These are phyloP conservation scores for Pachycephus smyrnensis DNA, from an alignment of 2,888 invertebrate genomes.

Conservation along the genomic window DNA sequence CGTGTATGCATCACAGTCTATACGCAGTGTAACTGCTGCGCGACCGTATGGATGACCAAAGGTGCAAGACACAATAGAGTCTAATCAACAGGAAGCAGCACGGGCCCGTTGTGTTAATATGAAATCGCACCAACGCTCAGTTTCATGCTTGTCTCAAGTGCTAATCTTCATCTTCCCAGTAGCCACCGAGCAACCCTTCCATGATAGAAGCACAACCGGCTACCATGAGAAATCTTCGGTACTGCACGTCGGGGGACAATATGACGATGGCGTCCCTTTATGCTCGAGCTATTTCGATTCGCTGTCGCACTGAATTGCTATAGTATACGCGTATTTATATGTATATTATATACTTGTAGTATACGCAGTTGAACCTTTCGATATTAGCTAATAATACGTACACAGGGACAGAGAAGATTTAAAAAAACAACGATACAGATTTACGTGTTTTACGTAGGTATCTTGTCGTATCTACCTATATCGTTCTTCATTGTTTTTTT, in stretches of 20 bases:
- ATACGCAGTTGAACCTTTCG: not conserved
- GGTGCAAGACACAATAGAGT: constrained; percentile 56
- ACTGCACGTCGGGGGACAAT: constrained; percentile 34
- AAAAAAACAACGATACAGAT: not conserved
- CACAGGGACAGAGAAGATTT: not conserved
- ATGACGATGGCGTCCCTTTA: constrained; percentile 25
- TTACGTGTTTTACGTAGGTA: too few relatives aligned
- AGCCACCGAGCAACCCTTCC: constrained; percentile 21
- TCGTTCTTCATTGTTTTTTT: not conserved
- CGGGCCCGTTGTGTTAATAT: constrained; percentile 50
- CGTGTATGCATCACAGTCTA: constrained; percentile 36
- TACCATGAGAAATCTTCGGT: constrained; percentile 40
- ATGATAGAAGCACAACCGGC: not conserved
- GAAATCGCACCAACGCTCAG: constrained; percentile 45
- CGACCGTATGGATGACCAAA: constrained; percentile 55
- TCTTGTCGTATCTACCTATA: too few relatives aligned
- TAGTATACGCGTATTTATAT: not conserved
- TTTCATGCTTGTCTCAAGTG: constrained; percentile 44
- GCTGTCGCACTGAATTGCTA: not conserved
- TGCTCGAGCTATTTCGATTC: constrained; percentile 37
- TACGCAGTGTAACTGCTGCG: constrained; percentile 29
- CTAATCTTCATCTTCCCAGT: constrained; percentile 47
- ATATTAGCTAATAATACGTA: not conserved
- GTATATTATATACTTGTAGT: not conserved
- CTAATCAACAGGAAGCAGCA: constrained; percentile 54